These are phyloP conservation scores for Chironomus tentans DNA, from an alignment of 2,888 invertebrate species.

Conservation along the genomic window DNA sequence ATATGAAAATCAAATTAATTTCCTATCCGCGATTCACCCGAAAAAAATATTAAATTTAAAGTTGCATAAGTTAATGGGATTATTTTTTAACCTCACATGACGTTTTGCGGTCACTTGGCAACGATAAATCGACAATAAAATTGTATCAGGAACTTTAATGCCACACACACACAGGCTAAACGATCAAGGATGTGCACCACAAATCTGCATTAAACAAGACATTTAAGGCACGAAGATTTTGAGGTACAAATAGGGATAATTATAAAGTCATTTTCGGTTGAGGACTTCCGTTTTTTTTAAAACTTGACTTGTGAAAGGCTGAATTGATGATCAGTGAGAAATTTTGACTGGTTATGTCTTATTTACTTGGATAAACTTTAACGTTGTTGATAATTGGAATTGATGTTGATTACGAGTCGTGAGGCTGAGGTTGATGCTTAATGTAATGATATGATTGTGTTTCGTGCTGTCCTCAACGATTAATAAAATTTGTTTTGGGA, in stretches of 20 bases:
- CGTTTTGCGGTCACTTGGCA: background rate
- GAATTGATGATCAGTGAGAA: too few species aligned
- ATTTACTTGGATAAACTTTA: too few species aligned
- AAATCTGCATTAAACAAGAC: conserved; percentile 19
- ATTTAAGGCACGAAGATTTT: background rate
- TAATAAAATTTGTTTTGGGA: too few species aligned
- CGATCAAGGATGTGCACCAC: too few species aligned
- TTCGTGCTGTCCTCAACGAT: too few species aligned
- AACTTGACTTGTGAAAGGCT: background rate
- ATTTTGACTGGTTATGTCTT: background rate
- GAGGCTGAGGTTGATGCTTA: too few species aligned
- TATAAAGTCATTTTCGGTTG: conserved; percentile 8
- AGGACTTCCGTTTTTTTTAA: background rate
- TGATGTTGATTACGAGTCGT: too few species aligned
- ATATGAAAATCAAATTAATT: conserved; percentile 22
- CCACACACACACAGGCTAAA: conserved; percentile 6
- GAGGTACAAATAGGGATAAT: background rate
- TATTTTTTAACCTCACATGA: conserved; percentile 10
- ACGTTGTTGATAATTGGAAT: too few species aligned
- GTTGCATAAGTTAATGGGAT: conserved; percentile 5
- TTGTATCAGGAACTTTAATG: background rate
- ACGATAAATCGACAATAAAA: too few species aligned
- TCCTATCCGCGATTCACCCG: background rate
- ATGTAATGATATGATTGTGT: too few species aligned
- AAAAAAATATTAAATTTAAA: background rate